Percentiles rank a stretch among this genome's conserved stretches.
Evolutionary conservation across 2,888 invertebrate genomes (phyloP).

Genomic region (Apamea anceps): DNA sequence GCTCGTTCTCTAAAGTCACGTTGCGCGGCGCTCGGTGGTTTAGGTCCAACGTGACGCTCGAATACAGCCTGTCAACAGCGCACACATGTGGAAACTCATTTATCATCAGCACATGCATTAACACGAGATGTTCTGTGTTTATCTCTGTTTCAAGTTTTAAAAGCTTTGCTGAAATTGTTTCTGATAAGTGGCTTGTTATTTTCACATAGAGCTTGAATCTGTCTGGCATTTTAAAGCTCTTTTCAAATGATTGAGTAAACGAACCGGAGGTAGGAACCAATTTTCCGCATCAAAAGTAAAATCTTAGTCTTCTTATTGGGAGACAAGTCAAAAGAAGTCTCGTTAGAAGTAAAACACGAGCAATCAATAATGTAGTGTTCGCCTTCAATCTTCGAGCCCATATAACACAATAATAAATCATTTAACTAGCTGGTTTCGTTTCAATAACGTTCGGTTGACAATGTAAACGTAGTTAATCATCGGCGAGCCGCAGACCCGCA

Average conservation of each 20-base stretch:
- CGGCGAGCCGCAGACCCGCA: conserved; percentile 38
- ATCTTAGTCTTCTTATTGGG: neutral
- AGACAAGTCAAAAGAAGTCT: conserved; percentile 4
- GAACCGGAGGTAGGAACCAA: neutral
- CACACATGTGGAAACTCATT: conserved; percentile 64
- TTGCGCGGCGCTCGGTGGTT: conserved; percentile 39
- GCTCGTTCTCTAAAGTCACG: conserved; percentile 40
- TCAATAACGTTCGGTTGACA: conserved; percentile 57
- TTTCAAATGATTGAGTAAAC: neutral
- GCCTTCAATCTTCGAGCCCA: conserved; percentile 31
- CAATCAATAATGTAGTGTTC: conserved; percentile 33
- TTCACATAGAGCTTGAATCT: neutral
- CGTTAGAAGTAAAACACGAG: conserved; percentile 4
- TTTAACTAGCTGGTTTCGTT: conserved; percentile 56
- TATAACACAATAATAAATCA: conserved; percentile 52
- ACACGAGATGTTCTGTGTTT: conserved; percentile 37
- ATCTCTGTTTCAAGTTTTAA: conserved; percentile 30
- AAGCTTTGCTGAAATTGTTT: conserved; percentile 14
- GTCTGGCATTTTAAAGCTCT: neutral
- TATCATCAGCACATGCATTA: conserved; percentile 60
- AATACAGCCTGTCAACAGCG: conserved; percentile 47
- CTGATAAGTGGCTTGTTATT: conserved; percentile 7
- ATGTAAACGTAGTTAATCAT: conserved; percentile 62
- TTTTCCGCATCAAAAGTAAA: neutral
- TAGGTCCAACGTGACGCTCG: conserved; percentile 52